Base-by-base conservation (phyloP, 2,797 vertebrate genomes). In the Muscicapa comitata region DNA sequence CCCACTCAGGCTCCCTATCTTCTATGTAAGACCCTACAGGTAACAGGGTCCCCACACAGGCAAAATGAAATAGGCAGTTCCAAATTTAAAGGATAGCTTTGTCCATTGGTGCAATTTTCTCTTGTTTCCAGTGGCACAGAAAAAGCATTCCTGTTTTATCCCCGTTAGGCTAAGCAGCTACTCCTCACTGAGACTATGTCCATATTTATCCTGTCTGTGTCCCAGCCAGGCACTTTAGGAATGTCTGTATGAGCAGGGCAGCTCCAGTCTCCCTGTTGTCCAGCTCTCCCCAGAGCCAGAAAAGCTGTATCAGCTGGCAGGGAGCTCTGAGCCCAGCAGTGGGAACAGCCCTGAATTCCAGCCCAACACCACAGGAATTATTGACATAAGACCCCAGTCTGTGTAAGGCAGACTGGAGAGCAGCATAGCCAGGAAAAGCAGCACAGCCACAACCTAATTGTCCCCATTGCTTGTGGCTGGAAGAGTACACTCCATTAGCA, bases 311-410 rank as follows among this genome's bases (percentile, higher is more conserved):
- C 50, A 83, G 45, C 76, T 59, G 61, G 70, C 82, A 86, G 68
- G 47, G 24, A 95, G 10, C 71, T 21, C 3, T 3, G 54, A 83
- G 54, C 61, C 35, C 86, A 88, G 35, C 73, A 92, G 33, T 21
- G 58, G 54, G 70, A 86, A 78, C 11, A 33, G 61, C 13, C 33
- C 57, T 81, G 74, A 94, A 90, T 48, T 72, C 19, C 24, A 90
- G 86, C n/a, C 61, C 79, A 74, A 1, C 9, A 29, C 68, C 68
- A 42, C 21, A 92, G 47, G 54, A 81, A 78, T 86, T 83, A 67
- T 3, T 92, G 86, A 62, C 66, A 18, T 12, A 43, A 77, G 57
- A 74, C 29, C 72, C 61, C 75, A 71, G 79, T 72, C 70, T 72
- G 75, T 26, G 65, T 3, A 31, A 53, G 29, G 45, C 57, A 81